Conservation (phyloP, 2,888 invertebrate genomes). For the Eurois occulta region DNA sequence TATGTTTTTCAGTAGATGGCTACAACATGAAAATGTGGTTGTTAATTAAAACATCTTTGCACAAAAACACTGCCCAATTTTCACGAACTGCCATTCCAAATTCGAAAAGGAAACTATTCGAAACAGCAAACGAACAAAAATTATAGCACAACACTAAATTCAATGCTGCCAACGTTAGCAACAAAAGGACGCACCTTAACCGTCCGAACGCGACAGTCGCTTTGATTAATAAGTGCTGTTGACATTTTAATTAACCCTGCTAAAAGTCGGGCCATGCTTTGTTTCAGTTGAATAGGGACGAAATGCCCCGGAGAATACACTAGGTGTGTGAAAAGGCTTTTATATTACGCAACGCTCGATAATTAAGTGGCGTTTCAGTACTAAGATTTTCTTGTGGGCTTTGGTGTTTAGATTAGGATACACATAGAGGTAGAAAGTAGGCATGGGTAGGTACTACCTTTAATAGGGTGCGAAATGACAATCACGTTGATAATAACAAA, state of each 20-base stretch:
- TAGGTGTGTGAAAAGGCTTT: conserved; percentile 65
- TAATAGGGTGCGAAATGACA: not conserved
- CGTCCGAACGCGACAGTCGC: conserved; percentile 68
- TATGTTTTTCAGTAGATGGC: not conserved
- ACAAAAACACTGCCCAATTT: not conserved
- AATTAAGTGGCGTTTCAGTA: conserved; percentile 34
- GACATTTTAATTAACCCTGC: conserved; percentile 89
- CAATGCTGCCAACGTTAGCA: conserved; percentile 37
- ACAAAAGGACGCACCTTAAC: conserved; percentile 68
- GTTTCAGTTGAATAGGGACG: conserved; percentile 80
- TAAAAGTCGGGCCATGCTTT: conserved; percentile 84
- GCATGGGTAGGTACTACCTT: not conserved
- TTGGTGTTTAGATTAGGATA: not conserved
- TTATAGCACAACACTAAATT: conserved; percentile 41
- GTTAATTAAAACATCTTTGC: not conserved
- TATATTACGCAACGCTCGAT: conserved; percentile 57
- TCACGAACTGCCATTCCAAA: conserved; percentile 19
- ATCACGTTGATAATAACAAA: not conserved
- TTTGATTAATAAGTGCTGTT: conserved; percentile 89
- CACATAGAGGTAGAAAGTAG: not conserved
- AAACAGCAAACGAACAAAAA: conserved; percentile 33
- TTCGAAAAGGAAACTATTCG: conserved; percentile 14
- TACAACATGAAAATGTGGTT: not conserved
- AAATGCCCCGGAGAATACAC: conserved; percentile 72
- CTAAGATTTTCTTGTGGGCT: conserved; percentile 3